phyloP scores from a whole-genome alignment of 2,113 vertebrate species.

The Melanerpes formicivorus region DNA sequence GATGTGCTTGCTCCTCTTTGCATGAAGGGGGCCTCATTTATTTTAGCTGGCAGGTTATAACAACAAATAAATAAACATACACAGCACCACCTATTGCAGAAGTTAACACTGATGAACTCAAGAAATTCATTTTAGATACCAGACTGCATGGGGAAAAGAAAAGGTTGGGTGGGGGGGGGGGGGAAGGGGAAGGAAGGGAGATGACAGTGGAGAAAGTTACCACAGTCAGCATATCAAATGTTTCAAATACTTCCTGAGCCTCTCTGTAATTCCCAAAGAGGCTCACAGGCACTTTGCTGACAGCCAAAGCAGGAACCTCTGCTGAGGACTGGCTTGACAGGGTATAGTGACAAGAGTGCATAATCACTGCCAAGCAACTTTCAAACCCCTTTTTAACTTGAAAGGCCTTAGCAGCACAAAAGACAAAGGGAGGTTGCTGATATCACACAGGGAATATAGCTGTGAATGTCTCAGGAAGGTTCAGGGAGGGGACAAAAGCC shows the following conservation, averaged over 20 bases:
- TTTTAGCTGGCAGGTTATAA: neutral
- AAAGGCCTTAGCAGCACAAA: neutral
- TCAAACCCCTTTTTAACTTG: neutral
- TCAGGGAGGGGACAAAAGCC: neutral
- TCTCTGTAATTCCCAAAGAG: neutral
- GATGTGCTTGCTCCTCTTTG: neutral
- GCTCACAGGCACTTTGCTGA: neutral
- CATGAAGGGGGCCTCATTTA: neutral
- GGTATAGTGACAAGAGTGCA: neutral
- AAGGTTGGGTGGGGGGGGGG: accelerated
- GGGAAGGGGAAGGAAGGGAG: no score
- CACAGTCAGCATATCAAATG: neutral
- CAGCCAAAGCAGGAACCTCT: neutral
- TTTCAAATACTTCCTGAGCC: slow-evolving; percentile 1
- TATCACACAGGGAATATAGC: neutral
- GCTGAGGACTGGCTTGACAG: neutral
- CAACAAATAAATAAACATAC: neutral
- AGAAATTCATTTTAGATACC: neutral
- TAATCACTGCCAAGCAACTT: neutral
- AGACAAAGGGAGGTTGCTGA: neutral
- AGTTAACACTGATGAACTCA: neutral
- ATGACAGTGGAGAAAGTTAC: neutral
- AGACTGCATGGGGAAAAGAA: neutral
- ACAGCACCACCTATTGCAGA: neutral
- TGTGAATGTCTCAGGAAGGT: neutral